phyloP scores from a whole-genome alignment of 1,140 invertebrate species.

The Drosophila sp. region DNA sequence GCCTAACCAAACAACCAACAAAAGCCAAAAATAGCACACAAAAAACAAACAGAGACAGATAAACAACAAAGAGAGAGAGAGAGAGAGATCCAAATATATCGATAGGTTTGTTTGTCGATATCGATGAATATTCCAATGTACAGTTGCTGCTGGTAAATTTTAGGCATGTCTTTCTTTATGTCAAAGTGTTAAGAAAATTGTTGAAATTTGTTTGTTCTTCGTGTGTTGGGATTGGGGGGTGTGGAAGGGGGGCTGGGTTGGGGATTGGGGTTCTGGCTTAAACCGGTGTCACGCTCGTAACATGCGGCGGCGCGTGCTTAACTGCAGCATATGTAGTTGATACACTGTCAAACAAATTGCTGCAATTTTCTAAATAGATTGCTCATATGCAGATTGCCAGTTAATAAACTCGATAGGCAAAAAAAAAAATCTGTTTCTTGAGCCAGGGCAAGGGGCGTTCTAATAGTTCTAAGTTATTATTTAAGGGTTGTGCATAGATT shows the following conservation, averaged over 20 bases:
- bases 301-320: conserved; percentile 71
- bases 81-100: conserved; percentile 10
- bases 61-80: background rate
- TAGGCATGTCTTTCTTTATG: background rate
- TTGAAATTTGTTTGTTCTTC: conserved; percentile 24
- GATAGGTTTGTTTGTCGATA: conserved; percentile 18
- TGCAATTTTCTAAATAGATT: background rate
- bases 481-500: too few species aligned
- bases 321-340: conserved; percentile 51
- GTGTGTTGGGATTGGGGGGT: conserved; percentile 10
- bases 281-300: conserved; percentile 62
- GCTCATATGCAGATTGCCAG: background rate
- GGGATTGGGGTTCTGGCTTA: conserved; percentile 3
- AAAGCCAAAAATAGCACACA: background rate
- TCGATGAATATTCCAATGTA: conserved; percentile 29
- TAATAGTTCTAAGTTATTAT: too few species aligned
- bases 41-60: too few species aligned
- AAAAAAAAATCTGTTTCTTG: too few species aligned
- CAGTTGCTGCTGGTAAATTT: conserved; percentile 35
- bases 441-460: too few species aligned
- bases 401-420: background rate
- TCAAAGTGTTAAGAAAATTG: conserved; percentile 43
- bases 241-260: background rate
- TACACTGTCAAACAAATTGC: conserved; percentile 13
- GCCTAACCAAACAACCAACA: conserved; percentile 4